Conservation (phyloP, 2,797 vertebrate genomes). For the Sebastes vulpes region DNA sequence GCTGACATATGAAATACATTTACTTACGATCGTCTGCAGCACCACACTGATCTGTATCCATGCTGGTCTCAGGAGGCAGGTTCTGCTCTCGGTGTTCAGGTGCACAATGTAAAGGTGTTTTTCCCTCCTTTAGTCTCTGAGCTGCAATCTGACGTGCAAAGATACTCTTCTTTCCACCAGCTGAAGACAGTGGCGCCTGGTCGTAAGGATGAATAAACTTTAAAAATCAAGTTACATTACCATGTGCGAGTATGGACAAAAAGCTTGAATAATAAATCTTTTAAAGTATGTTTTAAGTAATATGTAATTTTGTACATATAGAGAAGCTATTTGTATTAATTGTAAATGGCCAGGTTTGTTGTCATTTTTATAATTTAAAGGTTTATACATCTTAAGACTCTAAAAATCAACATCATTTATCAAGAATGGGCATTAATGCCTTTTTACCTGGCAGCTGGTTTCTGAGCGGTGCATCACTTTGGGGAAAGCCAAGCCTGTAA, state of each 20-base stretch:
- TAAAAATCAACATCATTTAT: not conserved
- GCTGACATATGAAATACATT: not conserved
- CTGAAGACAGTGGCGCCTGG: conserved; percentile 45
- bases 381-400: not conserved
- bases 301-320: not conserved
- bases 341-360: not conserved
- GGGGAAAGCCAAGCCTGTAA: conserved; percentile 91
- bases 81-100: conserved; percentile 42
- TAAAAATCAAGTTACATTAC: not conserved
- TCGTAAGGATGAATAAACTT: not conserved
- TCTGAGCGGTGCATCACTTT: conserved; percentile 90
- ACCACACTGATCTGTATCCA: conserved; percentile 63
- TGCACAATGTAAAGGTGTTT: not conserved
- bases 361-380: not conserved
- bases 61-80: conserved; percentile 27
- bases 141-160: conserved; percentile 95
- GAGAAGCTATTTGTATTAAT: not conserved
- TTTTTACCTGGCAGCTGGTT: conserved; percentile 76
- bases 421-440: not conserved
- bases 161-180: conserved; percentile 90
- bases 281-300: not conserved
- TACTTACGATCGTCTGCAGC: conserved; percentile 44
- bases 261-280: not conserved
- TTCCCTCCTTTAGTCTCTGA: conserved; percentile 83
- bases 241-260: not conserved